Evolutionary conservation across 2,888 invertebrate genomes (phyloP), one percentile per base, ranked within the genome.

Genomic region (Volucella inflata): DNA sequence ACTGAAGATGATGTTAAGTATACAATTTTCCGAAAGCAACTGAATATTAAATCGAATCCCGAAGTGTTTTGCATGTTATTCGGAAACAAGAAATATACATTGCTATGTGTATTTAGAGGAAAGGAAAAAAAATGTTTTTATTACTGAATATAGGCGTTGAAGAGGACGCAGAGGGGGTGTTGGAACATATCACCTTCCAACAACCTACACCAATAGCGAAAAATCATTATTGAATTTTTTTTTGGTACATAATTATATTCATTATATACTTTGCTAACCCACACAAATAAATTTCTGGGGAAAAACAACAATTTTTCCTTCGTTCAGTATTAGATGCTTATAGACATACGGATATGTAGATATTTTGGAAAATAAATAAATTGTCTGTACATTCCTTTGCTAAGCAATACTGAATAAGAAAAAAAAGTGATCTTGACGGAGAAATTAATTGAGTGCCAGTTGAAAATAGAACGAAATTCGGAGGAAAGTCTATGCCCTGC

Each of bases 21-120:
- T 91, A 91, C 92, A 92, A 91, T 91, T 91, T 92, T 91, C 92
- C 92, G 92, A 91, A 92, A 92, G 91, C 92, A 92, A 92, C 92
- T 92, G 91, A 90, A 90, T 90, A 89, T 90, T 87, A 65, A 87
- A 84, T 87, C 75, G 77, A 83, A 78, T 30, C 64, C 59, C 78
- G 17, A 76, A 84, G 76, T 87, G 80, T 80, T 80, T 87, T 84
- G 84, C 72, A 74, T 79, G 84, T 84, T 85, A 53, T 74, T 81
- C 72, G 62, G 53, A 62, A 57, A 76, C 60, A 71, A 76, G 72
- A 85, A 85, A 72, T 70, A 60, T 59, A 70, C n/a, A 64, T 80
- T 76, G 51, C 53, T 67, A 48, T 57, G 77, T 78, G 68, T 70
- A 70, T 79, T 79, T 68, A 55, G 60, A 75, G 44, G 12, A 30